Percentiles rank a stretch among this genome's conserved stretches.
These are phyloP conservation scores for Pocillopora grandis DNA, from an alignment of 92 coral and sea anemone species.

Conservation along the genomic window DNA sequence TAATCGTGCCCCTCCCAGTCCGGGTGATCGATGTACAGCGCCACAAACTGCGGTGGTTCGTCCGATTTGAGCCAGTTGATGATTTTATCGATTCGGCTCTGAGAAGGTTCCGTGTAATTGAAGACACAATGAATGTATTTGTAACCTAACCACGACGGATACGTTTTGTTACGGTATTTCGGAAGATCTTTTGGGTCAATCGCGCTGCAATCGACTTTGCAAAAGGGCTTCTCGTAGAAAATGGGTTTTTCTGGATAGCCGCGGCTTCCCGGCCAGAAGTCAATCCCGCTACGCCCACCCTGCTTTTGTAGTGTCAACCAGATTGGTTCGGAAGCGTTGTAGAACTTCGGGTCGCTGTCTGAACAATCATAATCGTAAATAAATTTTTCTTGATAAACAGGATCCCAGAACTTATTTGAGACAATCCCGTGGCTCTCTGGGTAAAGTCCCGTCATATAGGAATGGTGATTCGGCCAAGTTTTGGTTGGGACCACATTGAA, in stretches of 20 bases:
- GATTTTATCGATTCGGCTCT: constrained; percentile 47
- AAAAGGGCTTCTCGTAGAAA: constrained; percentile 60
- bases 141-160: constrained; percentile 21
- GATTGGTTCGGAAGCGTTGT: constrained; percentile 77
- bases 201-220: constrained; percentile 53
- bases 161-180: constrained; percentile 19
- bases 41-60: constrained; percentile 63
- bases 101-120: constrained; percentile 53
- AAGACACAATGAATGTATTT: constrained; percentile 40
- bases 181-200: constrained; percentile 52
- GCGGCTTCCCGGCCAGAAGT: constrained; percentile 83
- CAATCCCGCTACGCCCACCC: constrained; percentile 74
- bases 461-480: constrained; percentile 79
- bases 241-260: constrained; percentile 68
- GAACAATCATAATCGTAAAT: constrained; percentile 62
- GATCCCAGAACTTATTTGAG: constrained; percentile 80
- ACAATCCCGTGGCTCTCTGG: constrained; percentile 87
- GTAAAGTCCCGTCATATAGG: constrained; percentile 73
- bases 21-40: constrained; percentile 63
- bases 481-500: constrained; percentile 63
- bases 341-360: constrained; percentile 77
- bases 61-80: constrained; percentile 61
- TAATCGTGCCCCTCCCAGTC: constrained; percentile 69
- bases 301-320: constrained; percentile 77
- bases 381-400: constrained; percentile 61